Evolutionary conservation across 1,140 invertebrate species (phyloP).

Genomic region (Sitobion miscanthi): DNA sequence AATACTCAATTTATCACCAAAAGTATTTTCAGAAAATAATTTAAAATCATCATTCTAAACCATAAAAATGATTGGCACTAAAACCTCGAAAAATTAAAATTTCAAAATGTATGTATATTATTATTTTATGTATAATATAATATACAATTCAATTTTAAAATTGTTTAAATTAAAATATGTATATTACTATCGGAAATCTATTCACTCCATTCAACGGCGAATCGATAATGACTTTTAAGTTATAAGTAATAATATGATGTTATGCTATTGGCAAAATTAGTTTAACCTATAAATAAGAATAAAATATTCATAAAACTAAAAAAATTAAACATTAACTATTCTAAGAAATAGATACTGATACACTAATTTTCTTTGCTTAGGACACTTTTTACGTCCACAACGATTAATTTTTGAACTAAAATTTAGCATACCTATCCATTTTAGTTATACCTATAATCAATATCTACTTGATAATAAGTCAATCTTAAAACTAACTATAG

Average conservation of each 20-base stretch:
- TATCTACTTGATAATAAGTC: neutral
- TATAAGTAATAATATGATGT: neutral
- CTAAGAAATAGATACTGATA: neutral
- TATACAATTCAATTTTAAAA: neutral
- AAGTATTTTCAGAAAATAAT: neutral
- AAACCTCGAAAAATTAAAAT: neutral
- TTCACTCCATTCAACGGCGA: accelerated
- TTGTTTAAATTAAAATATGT: neutral
- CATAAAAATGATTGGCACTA: neutral
- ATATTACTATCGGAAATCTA: neutral
- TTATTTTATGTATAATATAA: neutral
- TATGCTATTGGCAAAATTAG: neutral
- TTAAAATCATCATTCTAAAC: neutral
- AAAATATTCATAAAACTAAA: neutral
- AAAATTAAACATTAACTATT: neutral
- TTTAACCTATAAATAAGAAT: neutral
- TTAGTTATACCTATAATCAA: too few species aligned
- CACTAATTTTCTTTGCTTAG: neutral
- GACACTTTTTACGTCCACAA: neutral
- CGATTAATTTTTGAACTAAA: neutral
- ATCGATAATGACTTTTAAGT: neutral
- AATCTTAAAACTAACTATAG: neutral
- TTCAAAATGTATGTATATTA: neutral
- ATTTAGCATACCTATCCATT: too few species aligned
- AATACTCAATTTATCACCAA: neutral